phyloP scores from a whole-genome alignment of 2,113 vertebrate genomes.

The Poeciliopsis retropinna region DNA sequence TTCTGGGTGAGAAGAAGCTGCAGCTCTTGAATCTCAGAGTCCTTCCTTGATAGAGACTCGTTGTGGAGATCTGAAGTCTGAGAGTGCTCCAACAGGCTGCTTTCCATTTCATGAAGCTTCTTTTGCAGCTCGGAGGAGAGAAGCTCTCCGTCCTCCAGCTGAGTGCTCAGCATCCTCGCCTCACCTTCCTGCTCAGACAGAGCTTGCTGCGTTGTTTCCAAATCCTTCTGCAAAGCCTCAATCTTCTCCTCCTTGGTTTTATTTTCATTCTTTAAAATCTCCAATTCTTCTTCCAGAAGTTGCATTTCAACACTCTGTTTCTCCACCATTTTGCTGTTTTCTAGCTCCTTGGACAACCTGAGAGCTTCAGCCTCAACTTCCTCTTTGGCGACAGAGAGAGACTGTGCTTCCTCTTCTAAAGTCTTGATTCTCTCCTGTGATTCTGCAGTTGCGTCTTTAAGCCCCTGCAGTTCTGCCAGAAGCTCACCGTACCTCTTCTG shows the following conservation, averaged over 20 bases:
- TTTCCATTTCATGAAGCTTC: slow-evolving; percentile 70
- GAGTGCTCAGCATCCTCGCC: slow-evolving; percentile 77
- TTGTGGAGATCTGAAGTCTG: slow-evolving; percentile 73
- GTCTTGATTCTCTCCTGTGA: slow-evolving; percentile 76
- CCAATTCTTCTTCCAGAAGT: slow-evolving; percentile 85
- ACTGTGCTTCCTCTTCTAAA: slow-evolving; percentile 57
- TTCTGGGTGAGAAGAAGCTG: slow-evolving; percentile 81
- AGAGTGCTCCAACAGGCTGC: slow-evolving; percentile 78
- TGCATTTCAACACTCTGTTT: slow-evolving; percentile 68
- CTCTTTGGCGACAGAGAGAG: slow-evolving; percentile 76
- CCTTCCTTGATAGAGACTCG: slow-evolving; percentile 77
- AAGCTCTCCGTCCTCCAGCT: slow-evolving; percentile 80
- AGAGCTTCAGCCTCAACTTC: slow-evolving; percentile 70
- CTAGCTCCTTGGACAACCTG: slow-evolving; percentile 72
- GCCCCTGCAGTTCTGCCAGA: slow-evolving; percentile 79
- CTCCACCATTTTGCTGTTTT: slow-evolving; percentile 74
- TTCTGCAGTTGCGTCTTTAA: slow-evolving; percentile 76
- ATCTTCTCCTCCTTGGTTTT: slow-evolving; percentile 87
- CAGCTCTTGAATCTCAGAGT: slow-evolving; percentile 79
- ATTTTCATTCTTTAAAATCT: slow-evolving; percentile 81
- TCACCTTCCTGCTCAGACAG: slow-evolving; percentile 81
- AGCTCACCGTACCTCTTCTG: slow-evolving; percentile 79
- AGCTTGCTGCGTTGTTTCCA: slow-evolving; percentile 77
- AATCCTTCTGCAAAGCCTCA: slow-evolving; percentile 82
- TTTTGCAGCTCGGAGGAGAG: slow-evolving; percentile 73